These are phyloP conservation scores for Paralichthys olivaceus DNA, from an alignment of 2,113 vertebrate species.

Conservation along the genomic window DNA sequence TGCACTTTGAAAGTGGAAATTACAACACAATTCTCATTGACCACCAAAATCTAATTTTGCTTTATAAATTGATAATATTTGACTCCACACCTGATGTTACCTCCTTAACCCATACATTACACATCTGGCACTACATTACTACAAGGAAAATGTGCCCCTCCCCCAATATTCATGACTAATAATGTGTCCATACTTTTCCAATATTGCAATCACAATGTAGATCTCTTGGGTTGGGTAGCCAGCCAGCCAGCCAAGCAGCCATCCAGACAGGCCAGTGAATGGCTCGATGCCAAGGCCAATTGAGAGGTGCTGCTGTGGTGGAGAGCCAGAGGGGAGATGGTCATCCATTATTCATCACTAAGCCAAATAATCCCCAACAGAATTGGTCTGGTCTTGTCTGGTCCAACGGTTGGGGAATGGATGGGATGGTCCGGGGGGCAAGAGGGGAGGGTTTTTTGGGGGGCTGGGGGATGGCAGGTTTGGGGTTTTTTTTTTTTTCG, in stretches of 20 bases:
- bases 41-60: background rate
- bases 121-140: background rate
- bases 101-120: background rate
- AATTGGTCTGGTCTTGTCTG: slow-evolving; percentile 84
- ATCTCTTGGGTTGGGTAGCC: slow-evolving; percentile 64
- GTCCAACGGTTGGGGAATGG: slow-evolving; percentile 79
- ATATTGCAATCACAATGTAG: slow-evolving; percentile 67
- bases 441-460: slow-evolving; percentile 70
- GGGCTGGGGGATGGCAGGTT: slow-evolving; percentile 74
- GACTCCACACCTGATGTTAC: background rate
- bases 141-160: background rate
- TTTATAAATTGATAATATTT: background rate
- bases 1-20: background rate
- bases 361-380: slow-evolving; percentile 85
- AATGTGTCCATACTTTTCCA: slow-evolving; percentile 63
- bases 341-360: slow-evolving; percentile 87
- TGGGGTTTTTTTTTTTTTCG: slow-evolving; percentile 45
- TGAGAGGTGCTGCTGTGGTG: slow-evolving; percentile 82
- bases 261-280: slow-evolving; percentile 80
- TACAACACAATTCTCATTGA: background rate
- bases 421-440: slow-evolving; percentile 79
- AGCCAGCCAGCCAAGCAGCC: slow-evolving; percentile 66
- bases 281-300: slow-evolving; percentile 83
- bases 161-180: slow-evolving; percentile 38
- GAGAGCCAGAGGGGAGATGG: slow-evolving; percentile 84